A percentile compares a stretch with the other conserved stretches of the same genome.
These are phyloP conservation scores for Coccyzus lansbergi DNA, from an alignment of 2,797 vertebrate species.

Conservation along the genomic window DNA sequence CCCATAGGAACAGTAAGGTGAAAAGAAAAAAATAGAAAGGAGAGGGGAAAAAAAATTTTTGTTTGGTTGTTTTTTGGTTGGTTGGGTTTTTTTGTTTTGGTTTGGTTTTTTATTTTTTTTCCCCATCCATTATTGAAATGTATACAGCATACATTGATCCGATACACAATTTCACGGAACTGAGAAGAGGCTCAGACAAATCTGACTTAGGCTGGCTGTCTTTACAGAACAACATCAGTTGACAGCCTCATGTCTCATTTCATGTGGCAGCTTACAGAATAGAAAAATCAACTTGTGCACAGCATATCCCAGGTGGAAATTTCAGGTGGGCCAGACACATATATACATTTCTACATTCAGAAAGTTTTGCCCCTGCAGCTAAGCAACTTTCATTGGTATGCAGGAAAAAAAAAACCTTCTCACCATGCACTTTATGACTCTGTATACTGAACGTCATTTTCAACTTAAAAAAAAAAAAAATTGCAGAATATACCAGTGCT, in stretches of 20 bases:
- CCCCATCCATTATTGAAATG: neutral
- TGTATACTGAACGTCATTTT: neutral
- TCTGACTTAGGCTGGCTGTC: neutral
- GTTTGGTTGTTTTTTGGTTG: no score
- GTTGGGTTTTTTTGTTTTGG: no score
- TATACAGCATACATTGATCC: neutral
- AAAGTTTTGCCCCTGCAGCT: neutral
- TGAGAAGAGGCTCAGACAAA: neutral
- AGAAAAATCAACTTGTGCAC: neutral
- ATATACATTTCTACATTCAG: neutral
- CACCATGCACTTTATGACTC: neutral
- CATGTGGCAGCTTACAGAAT: neutral
- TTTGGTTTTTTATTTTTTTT: no score
- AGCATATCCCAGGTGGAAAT: neutral
- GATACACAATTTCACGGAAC: neutral
- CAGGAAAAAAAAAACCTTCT: neutral
- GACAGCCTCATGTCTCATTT: neutral
- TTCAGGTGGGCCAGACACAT: neutral
- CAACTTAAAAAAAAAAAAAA: neutral
- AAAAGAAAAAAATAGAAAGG: neutral
- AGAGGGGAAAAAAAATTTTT: no score
- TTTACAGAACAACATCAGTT: neutral
- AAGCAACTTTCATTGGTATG: neutral
- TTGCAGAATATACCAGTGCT: neutral
- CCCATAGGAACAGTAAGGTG: neutral